Evolutionary conservation across 2,113 vertebrate species (phyloP).

Genomic region (Bungarus multicinctus): DNA sequence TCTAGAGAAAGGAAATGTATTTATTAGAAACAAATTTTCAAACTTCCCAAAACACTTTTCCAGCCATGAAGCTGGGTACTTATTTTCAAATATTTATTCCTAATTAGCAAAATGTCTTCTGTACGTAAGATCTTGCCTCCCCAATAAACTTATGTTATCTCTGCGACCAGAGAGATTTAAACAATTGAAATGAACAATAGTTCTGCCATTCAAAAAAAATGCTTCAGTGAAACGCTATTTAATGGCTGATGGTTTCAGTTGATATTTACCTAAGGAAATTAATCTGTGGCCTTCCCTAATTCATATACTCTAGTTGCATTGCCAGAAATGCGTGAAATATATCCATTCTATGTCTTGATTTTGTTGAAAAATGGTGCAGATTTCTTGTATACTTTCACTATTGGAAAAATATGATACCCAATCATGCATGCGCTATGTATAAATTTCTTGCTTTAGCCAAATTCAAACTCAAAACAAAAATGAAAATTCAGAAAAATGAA

Average conservation of each 20-base stretch:
- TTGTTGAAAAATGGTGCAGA: not conserved
- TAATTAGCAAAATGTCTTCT: not conserved
- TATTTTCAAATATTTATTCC: not conserved
- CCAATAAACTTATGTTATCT: not conserved
- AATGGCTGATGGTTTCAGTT: not conserved
- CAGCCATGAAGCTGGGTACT: not conserved
- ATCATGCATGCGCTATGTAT: not conserved
- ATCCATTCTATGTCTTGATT: not conserved
- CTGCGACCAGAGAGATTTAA: not conserved
- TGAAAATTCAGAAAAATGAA: not conserved
- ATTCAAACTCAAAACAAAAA: not conserved
- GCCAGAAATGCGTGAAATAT: not conserved
- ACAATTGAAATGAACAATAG: not conserved
- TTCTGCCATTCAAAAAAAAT: not conserved
- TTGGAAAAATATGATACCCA: not conserved
- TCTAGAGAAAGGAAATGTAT: not conserved
- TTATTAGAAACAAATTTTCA: not conserved
- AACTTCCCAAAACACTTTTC: not conserved
- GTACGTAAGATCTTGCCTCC: not conserved
- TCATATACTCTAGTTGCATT: not conserved
- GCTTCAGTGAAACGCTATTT: not conserved
- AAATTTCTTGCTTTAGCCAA: not conserved
- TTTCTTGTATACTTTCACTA: not conserved
- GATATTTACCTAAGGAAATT: not conserved
- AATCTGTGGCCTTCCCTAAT: not conserved